Percentiles rank a stretch among this genome's conserved stretches.
Evolutionary conservation across 2,113 vertebrate species (phyloP).

Genomic region (Psettodes erumei): DNA sequence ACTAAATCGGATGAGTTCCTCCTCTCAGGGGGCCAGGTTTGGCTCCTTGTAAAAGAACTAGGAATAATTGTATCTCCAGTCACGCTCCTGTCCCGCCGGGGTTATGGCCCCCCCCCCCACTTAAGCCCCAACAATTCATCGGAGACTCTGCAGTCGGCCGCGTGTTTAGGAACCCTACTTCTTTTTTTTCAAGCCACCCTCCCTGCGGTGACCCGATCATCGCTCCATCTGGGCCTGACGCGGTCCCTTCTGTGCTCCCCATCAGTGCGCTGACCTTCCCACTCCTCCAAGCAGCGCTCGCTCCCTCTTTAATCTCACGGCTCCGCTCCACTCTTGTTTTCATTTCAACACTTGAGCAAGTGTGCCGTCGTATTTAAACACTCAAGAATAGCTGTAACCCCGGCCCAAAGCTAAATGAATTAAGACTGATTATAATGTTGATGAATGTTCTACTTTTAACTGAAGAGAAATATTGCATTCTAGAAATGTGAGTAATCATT

Average conservation of each 20-base stretch:
- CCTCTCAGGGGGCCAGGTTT: not conserved
- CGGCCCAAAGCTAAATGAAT: too few relatives aligned
- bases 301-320: not conserved
- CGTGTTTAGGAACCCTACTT: not conserved
- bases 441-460: not conserved
- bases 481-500: not conserved
- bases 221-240: slow-evolving; percentile 65
- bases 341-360: not conserved
- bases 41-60: not conserved
- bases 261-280: slow-evolving; percentile 52
- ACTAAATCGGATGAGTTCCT: not conserved
- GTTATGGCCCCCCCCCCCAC: slow-evolving; percentile 1
- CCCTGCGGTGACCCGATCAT: slow-evolving; percentile 45
- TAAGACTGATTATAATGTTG: not conserved
- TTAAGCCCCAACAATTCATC: slow-evolving; percentile 14
- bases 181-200: slow-evolving; percentile 4
- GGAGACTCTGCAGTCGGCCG: slow-evolving; percentile 10
- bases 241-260: slow-evolving; percentile 55
- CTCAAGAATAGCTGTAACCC: not conserved
- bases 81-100: slow-evolving; percentile 9
- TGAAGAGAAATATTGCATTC: not conserved
- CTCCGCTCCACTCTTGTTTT: not conserved
- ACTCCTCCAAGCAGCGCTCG: slow-evolving; percentile 9
- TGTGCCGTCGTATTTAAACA: not conserved
- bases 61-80: slow-evolving; percentile 10